phyloP scores from a whole-genome alignment of 1,140 invertebrate species.

The Bradysia coprophila region DNA sequence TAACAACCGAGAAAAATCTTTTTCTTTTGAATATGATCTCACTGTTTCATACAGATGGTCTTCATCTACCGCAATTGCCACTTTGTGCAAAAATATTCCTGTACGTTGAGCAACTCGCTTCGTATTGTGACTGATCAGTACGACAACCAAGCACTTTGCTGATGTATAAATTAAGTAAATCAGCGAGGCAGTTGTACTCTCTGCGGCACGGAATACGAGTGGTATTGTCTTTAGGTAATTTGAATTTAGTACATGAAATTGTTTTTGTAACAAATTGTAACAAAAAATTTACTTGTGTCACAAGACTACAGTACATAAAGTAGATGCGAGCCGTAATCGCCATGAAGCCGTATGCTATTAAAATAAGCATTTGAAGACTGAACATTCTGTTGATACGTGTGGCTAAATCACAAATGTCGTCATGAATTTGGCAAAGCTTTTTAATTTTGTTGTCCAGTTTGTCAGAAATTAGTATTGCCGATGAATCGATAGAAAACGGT shows the following conservation, averaged over 20 bases:
- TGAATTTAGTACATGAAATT: no score
- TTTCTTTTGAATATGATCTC: no score
- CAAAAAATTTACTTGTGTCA: constrained; percentile 11
- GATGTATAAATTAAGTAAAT: constrained; percentile 17
- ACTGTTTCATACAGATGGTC: constrained; percentile 22
- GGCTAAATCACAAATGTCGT: constrained; percentile 23
- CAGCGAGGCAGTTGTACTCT: constrained; percentile 16
- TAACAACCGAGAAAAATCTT: no score
- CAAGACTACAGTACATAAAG: constrained; percentile 20
- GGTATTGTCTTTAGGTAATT: constrained; percentile 10
- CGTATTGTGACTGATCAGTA: constrained; percentile 22
- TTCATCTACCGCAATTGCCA: constrained; percentile 19
- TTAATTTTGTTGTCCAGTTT: constrained; percentile 22
- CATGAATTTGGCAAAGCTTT: constrained; percentile 21
- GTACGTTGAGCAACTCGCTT: constrained; percentile 20
- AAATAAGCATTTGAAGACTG: constrained; percentile 20
- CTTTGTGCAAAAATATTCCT: constrained; percentile 20
- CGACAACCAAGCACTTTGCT: constrained; percentile 21
- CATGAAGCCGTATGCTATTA: constrained; percentile 23
- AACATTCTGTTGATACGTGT: constrained; percentile 19
- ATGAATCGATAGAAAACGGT: not conserved
- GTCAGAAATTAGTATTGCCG: constrained; percentile 6
- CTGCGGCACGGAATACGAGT: constrained; percentile 17
- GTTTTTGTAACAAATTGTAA: not conserved
- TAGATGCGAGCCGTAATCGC: constrained; percentile 23